Conservation (phyloP, 2,888 invertebrate species). For the Idaea dimidiata region DNA sequence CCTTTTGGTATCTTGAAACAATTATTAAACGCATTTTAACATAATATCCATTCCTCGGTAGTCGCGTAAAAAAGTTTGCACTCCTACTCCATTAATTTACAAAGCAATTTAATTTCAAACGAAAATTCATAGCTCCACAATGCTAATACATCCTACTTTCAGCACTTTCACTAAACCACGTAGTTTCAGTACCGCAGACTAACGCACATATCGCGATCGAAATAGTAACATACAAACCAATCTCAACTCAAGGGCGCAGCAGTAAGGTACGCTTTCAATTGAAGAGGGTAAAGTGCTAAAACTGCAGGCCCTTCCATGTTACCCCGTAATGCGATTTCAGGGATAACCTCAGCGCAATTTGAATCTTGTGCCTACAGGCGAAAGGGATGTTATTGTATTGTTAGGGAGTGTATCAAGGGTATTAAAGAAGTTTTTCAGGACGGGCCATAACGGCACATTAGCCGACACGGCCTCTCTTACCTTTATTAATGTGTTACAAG, state of each 20-base stretch:
- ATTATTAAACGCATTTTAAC: no score
- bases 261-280: constrained; percentile 48
- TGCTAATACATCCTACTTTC: constrained; percentile 43
- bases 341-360: constrained; percentile 31
- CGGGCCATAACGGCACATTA: constrained; percentile 75
- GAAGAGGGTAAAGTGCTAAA: constrained; percentile 43
- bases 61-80: constrained; percentile 18
- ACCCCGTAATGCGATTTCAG: constrained; percentile 53
- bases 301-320: constrained; percentile 57
- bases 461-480: constrained; percentile 69
- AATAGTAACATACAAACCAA: constrained; percentile 32
- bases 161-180: constrained; percentile 50
- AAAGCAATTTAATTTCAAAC: constrained; percentile 19
- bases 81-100: constrained; percentile 19
- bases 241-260: constrained; percentile 29
- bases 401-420: constrained; percentile 38
- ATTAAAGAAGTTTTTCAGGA: constrained; percentile 70
- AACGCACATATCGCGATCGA: constrained; percentile 51
- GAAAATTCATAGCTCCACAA: constrained; percentile 34
- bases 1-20: neutral
- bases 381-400: constrained; percentile 41
- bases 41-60: no score
- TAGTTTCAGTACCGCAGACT: constrained; percentile 51
- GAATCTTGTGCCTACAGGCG: constrained; percentile 28
- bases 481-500: constrained; percentile 76